Evolutionary conservation across 2,113 vertebrate species (phyloP).

Genomic region (Hydropotes inermis): DNA sequence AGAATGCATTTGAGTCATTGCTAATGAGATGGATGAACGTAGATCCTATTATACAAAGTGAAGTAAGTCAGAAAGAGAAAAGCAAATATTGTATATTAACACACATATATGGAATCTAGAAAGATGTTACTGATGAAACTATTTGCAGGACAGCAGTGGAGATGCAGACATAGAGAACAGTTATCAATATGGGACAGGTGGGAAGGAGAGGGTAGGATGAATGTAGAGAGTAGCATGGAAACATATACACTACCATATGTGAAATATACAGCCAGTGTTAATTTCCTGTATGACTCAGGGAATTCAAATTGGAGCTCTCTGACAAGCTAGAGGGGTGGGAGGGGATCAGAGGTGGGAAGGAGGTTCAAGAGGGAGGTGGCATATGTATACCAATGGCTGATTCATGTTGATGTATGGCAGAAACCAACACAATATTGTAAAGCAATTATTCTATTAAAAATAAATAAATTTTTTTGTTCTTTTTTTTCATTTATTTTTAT

Average conservation of each 20-base stretch:
- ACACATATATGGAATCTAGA: neutral
- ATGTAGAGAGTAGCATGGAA: neutral
- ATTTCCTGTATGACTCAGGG: neutral
- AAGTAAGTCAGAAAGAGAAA: neutral
- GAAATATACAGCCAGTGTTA: neutral
- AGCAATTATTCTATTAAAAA: neutral
- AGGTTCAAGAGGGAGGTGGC: neutral
- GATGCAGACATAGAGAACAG: neutral
- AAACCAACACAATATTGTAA: neutral
- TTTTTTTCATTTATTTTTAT: no score
- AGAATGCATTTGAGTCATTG: neutral
- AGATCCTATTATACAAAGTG: neutral
- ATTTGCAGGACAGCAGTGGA: neutral
- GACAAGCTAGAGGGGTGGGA: neutral
- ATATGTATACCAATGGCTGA: neutral
- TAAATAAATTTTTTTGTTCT: neutral
- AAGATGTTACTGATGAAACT: neutral
- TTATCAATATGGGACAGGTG: neutral
- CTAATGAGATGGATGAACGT: neutral
- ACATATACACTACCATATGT: neutral
- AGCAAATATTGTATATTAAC: neutral
- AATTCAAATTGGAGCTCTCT: neutral
- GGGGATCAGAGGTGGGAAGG: neutral
- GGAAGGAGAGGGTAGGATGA: neutral
- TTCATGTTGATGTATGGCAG: neutral